phyloP scores from a whole-genome alignment of 1,140 invertebrate genomes.

The Plutomurus gul region DNA sequence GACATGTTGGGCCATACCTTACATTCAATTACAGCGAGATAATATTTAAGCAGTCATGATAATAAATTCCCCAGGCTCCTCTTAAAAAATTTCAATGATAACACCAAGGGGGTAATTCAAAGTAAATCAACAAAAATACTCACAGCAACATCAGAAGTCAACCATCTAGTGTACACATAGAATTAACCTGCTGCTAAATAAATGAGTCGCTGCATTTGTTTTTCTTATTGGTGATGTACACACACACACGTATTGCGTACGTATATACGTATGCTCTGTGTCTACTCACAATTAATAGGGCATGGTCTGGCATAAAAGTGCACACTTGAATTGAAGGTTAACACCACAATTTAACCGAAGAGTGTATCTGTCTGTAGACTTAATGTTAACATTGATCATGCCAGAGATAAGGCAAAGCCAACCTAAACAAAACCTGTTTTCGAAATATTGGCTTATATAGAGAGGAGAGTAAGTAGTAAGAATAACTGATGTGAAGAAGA shows the following conservation, averaged over 20 bases:
- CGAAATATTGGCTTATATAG: slow-evolving; percentile 19
- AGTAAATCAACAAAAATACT: slow-evolving; percentile 10
- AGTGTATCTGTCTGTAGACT: neutral
- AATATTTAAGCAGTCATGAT: neutral
- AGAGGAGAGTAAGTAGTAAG: neutral
- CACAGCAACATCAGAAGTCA: neutral
- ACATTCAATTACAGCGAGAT: slow-evolving; percentile 12
- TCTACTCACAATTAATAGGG: too few species aligned
- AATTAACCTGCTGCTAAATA: slow-evolving; percentile 10
- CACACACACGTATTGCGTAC: too few species aligned
- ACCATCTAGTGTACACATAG: too few species aligned
- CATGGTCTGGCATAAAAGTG: slow-evolving; percentile 17
- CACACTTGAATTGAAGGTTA: slow-evolving; percentile 27
- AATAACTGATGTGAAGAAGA: neutral
- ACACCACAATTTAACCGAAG: slow-evolving; percentile 15
- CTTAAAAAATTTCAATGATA: neutral
- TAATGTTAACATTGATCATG: slow-evolving; percentile 14
- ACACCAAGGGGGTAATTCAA: neutral
- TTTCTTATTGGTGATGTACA: neutral
- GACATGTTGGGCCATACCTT: slow-evolving; percentile 6
- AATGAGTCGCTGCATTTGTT: neutral
- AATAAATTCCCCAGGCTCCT: neutral
- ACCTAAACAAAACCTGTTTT: slow-evolving; percentile 24
- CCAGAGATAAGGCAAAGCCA: neutral
- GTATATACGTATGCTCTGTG: too few species aligned